Evolutionary conservation across 1,140 invertebrate genomes (phyloP).

Genomic region (Aphis gossypii): DNA sequence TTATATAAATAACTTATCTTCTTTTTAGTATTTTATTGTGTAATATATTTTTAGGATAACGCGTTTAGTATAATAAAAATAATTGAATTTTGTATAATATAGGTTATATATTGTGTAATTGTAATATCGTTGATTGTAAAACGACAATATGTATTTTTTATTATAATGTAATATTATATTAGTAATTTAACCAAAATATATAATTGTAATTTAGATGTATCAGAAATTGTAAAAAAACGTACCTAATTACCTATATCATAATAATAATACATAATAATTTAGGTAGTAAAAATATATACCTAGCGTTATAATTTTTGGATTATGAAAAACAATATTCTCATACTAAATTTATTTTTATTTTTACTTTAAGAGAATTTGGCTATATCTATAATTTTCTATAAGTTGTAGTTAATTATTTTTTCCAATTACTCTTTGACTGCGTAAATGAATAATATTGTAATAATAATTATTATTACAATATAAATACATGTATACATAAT

Average conservation of each 20-base stretch:
- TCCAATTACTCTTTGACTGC: neutral
- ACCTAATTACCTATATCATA: neutral
- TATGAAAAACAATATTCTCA: neutral
- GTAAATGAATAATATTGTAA: neutral
- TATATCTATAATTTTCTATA: neutral
- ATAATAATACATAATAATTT: neutral
- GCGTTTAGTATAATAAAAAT: neutral
- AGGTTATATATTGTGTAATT: neutral
- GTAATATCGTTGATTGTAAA: neutral
- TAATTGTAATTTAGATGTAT: neutral
- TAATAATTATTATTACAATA: neutral
- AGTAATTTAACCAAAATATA: neutral
- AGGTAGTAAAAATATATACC: neutral
- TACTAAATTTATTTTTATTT: neutral
- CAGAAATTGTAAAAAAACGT: neutral
- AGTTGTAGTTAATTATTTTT: neutral
- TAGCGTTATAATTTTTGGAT: neutral
- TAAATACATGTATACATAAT: no score
- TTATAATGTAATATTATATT: neutral
- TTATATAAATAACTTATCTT: neutral
- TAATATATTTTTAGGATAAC: constrained; percentile 2
- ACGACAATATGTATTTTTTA: neutral
- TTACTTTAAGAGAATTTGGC: neutral
- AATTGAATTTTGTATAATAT: neutral
- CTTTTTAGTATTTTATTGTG: neutral